Evolutionary conservation across 1,140 invertebrate species (phyloP).

Genomic region (Meloidogyne chitwoodi): DNA sequence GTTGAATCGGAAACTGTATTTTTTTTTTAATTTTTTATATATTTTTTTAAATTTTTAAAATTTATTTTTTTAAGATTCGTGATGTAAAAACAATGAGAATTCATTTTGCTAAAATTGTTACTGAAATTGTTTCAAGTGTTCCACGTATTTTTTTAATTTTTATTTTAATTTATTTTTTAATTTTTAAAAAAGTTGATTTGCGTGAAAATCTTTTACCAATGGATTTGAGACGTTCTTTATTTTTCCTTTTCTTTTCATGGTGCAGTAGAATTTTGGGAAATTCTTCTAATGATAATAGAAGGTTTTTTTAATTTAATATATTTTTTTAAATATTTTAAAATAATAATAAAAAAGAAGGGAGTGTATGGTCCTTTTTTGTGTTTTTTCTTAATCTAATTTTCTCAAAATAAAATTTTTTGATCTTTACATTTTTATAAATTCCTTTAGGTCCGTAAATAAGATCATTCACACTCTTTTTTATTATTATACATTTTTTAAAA

Average conservation of each 20-base stretch:
- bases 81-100: conserved; percentile 74
- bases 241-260: conserved; percentile 79
- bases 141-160: conserved; percentile 59
- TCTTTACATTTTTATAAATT: too few relatives aligned
- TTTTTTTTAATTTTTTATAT: not conserved
- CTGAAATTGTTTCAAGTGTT: conserved; percentile 86
- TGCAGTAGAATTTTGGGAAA: conserved; percentile 70
- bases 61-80: conserved; percentile 43
- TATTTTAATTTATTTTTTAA: conserved; percentile 72
- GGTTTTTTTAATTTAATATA: not conserved
- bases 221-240: conserved; percentile 66
- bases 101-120: conserved; percentile 87
- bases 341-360: too few relatives aligned
- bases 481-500: too few relatives aligned
- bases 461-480: too few relatives aligned
- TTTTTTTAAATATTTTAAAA: not conserved
- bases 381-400: too few relatives aligned
- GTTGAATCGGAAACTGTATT: conserved; percentile 80
- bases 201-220: conserved; percentile 78
- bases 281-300: conserved; percentile 58
- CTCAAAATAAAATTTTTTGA: too few relatives aligned
- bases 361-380: too few relatives aligned
- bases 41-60: conserved; percentile 61
- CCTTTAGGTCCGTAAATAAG: too few relatives aligned
- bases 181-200: conserved; percentile 73